A percentile compares a stretch with the other conserved stretches of the same genome.
Conservation (phyloP, 2,888 invertebrate species). For the Drosophila paracracens region DNA sequence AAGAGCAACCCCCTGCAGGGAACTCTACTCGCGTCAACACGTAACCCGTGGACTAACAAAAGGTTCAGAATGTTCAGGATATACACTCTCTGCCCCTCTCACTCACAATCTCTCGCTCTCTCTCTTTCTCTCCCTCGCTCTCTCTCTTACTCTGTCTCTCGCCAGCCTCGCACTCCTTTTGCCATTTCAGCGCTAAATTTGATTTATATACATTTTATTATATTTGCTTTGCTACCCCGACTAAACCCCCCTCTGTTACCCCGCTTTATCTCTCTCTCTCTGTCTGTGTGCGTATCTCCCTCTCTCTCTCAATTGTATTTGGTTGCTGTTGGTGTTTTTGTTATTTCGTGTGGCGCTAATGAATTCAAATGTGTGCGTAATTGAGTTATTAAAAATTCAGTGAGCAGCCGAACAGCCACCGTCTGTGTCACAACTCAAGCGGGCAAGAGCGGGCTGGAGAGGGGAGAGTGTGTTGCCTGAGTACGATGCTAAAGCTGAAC, state of each 20-base stretch:
- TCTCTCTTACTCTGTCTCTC: slow-evolving; percentile 4
- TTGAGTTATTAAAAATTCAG: slow-evolving; percentile 83
- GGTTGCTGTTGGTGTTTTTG: slow-evolving; percentile 35
- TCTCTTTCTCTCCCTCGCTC: slow-evolving; percentile 7
- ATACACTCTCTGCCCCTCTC: background rate
- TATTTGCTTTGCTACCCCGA: slow-evolving; percentile 62
- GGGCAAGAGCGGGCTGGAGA: background rate
- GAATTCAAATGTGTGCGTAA: slow-evolving; percentile 83
- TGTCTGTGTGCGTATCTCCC: background rate
- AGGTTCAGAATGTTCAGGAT: slow-evolving; percentile 23
- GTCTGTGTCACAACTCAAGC: slow-evolving; percentile 36
- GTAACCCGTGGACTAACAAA: slow-evolving; percentile 39
- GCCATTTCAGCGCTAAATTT: slow-evolving; percentile 77
- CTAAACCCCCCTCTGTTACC: background rate
- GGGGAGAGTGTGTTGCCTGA: background rate
- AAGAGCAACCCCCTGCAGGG: slow-evolving; percentile 54
- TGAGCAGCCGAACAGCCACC: slow-evolving; percentile 50
- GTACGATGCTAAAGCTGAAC: background rate
- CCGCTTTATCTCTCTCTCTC: background rate
- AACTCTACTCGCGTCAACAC: slow-evolving; percentile 37
- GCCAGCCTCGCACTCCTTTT: slow-evolving; percentile 50
- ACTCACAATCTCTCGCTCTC: background rate
- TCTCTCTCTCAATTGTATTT: slow-evolving; percentile 19
- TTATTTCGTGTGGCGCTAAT: slow-evolving; percentile 73
- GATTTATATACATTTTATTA: slow-evolving; percentile 79